phyloP scores from a whole-genome alignment of 2,797 vertebrate species.

The Malurus splendens region DNA sequence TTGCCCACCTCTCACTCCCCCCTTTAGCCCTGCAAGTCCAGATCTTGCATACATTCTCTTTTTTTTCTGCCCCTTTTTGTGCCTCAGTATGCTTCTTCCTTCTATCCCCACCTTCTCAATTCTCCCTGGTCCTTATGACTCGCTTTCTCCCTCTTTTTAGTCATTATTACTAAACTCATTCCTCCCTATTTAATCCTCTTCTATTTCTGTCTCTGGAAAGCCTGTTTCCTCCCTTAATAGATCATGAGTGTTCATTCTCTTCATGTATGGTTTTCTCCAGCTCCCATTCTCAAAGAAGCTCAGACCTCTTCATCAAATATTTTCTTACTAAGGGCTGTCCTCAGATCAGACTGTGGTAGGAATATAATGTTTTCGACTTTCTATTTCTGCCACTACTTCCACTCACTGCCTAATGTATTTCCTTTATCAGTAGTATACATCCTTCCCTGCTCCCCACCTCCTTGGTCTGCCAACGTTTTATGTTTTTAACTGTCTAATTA shows the following conservation, averaged over 20 bases:
- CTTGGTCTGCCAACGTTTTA: neutral
- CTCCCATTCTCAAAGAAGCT: slow-evolving; percentile 28
- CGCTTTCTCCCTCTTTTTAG: slow-evolving; percentile 1
- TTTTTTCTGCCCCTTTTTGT: neutral
- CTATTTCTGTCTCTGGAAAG: slow-evolving; percentile 3
- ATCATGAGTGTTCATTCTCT: neutral
- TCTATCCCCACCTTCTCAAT: neutral
- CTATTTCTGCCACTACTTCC: neutral
- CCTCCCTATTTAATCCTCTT: neutral
- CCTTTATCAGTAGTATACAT: neutral
- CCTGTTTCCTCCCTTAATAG: neutral
- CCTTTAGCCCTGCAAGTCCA: neutral
- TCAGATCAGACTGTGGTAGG: neutral
- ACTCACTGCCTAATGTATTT: neutral
- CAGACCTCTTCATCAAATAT: neutral
- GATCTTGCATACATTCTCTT: neutral
- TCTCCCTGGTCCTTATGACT: neutral
- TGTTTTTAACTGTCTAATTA: slow-evolving; percentile 19
- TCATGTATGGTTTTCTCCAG: neutral
- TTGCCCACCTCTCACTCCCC: neutral
- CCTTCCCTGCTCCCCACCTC: neutral
- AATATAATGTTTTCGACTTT: neutral
- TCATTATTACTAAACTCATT: neutral
- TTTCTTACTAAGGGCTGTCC: neutral
- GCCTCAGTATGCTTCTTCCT: slow-evolving; percentile 10